Percentiles rank a stretch among this genome's conserved stretches.
Conservation (phyloP, 2,888 invertebrate genomes). For the Drosophila recens region DNA sequence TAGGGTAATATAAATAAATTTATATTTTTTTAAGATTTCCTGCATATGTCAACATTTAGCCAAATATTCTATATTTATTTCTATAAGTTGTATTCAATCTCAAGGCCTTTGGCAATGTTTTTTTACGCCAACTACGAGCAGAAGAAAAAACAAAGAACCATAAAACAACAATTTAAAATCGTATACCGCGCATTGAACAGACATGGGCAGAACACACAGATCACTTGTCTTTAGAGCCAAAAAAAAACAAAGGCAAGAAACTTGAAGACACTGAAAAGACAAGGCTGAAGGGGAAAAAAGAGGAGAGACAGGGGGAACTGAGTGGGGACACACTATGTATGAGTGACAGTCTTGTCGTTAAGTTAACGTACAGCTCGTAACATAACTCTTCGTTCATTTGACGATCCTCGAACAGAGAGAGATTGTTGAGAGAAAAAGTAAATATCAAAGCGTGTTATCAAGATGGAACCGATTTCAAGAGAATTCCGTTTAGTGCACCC, state of each 20-base stretch:
- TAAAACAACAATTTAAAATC: conserved; percentile 10
- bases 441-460: conserved; percentile 61
- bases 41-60: conserved; percentile 1
- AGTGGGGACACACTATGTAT: conserved; percentile 14
- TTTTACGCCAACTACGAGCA: conserved; percentile 9
- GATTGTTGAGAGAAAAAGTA: conserved; percentile 18
- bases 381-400: conserved; percentile 30
- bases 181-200: conserved; percentile 13
- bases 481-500: conserved; percentile 61
- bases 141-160: background rate
- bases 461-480: conserved; percentile 72
- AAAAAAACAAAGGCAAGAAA: conserved; percentile 30
- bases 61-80: conserved; percentile 30
- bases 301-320: background rate
- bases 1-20: conserved; percentile 6
- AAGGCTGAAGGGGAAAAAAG: background rate
- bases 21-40: conserved; percentile 5
- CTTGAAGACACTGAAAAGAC: conserved; percentile 22
- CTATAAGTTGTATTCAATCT: conserved; percentile 23
- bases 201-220: conserved; percentile 19
- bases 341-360: conserved; percentile 25
- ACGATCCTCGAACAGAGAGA: conserved; percentile 25
- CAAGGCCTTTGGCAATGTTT: conserved; percentile 43
- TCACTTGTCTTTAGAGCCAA: conserved; percentile 32
- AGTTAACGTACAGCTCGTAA: conserved; percentile 30